Evolutionary conservation across 2,797 vertebrate genomes (phyloP).

Genomic region (Oreortyx pictus): DNA sequence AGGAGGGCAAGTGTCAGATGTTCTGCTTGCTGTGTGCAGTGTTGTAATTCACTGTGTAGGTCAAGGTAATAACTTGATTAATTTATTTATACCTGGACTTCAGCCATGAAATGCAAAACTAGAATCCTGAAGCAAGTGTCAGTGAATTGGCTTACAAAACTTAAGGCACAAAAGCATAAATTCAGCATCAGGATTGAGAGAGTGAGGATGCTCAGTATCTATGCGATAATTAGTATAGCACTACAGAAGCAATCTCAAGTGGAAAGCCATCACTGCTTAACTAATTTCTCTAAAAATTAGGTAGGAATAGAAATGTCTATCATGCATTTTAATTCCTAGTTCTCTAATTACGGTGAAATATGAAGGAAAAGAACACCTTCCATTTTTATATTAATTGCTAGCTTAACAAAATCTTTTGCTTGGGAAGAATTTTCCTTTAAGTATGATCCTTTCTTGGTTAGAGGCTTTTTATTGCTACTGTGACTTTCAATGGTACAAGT

Average conservation of each 20-base stretch:
- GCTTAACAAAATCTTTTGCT: background rate
- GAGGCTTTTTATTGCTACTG: background rate
- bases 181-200: background rate
- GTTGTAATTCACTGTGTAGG: background rate
- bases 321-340: background rate
- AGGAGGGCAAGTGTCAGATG: conserved; percentile 31
- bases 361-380: background rate
- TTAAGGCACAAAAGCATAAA: background rate
- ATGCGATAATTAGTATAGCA: background rate
- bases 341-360: background rate
- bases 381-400: background rate
- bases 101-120: background rate
- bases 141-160: background rate
- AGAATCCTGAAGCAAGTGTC: background rate
- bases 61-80: conserved; percentile 46
- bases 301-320: background rate
- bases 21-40: background rate
- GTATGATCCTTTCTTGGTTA: background rate
- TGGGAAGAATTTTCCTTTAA: background rate
- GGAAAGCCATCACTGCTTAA: background rate
- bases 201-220: background rate
- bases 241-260: background rate
- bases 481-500: background rate
- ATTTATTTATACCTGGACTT: conserved; percentile 46
- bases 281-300: background rate